These are phyloP conservation scores for Drosophila bunnanda DNA, from an alignment of 2,888 invertebrate species.

Conservation along the genomic window DNA sequence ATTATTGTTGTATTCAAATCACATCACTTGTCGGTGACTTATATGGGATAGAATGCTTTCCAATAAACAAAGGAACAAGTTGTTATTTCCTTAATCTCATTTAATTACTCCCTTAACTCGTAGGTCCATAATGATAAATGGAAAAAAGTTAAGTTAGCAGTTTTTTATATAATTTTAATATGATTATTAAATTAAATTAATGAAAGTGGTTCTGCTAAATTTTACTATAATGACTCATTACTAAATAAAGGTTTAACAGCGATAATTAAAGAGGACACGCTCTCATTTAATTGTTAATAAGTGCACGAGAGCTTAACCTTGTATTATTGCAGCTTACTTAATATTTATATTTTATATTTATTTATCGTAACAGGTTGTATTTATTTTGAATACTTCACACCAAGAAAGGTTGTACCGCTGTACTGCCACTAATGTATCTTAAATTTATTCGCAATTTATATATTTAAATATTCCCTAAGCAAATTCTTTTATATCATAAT, in stretches of 20 bases:
- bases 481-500: not conserved
- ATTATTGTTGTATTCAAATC: conserved; percentile 7
- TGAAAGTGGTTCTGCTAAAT: not conserved
- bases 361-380: not conserved
- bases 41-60: not conserved
- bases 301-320: not conserved
- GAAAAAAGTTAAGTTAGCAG: not conserved
- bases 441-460: not conserved
- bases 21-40: conserved; percentile 7
- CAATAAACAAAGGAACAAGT: conserved; percentile 1
- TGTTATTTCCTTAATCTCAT: conserved; percentile 8
- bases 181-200: no score
- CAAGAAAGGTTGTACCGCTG: no score
- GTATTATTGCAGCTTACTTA: not conserved
- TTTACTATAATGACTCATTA: not conserved
- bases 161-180: not conserved
- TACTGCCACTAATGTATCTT: no score
- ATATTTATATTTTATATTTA: not conserved
- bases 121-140: conserved; percentile 8
- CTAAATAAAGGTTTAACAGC: not conserved
- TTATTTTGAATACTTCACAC: not conserved
- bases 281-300: not conserved
- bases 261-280: not conserved
- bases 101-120: conserved; percentile 1
- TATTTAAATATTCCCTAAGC: not conserved